Conservation (phyloP, 2,888 invertebrate genomes). For the Clitarchus hookeri region DNA sequence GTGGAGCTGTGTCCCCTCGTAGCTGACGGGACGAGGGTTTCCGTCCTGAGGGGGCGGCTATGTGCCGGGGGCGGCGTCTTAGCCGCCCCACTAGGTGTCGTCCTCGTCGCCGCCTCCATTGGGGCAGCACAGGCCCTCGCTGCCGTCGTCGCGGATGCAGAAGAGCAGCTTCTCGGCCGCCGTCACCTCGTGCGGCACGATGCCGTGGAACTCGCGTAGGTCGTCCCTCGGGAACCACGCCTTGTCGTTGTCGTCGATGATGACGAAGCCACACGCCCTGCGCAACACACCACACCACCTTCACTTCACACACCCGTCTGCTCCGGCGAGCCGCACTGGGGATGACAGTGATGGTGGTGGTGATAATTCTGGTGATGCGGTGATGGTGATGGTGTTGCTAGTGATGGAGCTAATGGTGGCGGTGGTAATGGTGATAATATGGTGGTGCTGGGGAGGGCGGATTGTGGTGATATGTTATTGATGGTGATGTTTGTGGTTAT, state of each 20-base stretch:
- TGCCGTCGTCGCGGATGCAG: slow-evolving; percentile 82
- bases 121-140: slow-evolving; percentile 81
- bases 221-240: slow-evolving; percentile 93
- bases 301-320: too few species aligned
- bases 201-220: slow-evolving; percentile 85
- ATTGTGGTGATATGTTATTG: too few species aligned
- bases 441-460: too few species aligned
- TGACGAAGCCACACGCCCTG: slow-evolving; percentile 76
- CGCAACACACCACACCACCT: neutral
- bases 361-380: too few species aligned
- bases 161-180: slow-evolving; percentile 77
- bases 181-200: slow-evolving; percentile 81
- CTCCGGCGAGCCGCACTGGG: too few species aligned
- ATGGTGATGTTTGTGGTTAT: too few species aligned
- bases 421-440: too few species aligned
- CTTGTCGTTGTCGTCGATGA: slow-evolving; percentile 86
- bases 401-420: too few species aligned
- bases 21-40: too few species aligned
- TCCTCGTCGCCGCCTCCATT: slow-evolving; percentile 64
- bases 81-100: slow-evolving; percentile 44
- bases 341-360: too few species aligned
- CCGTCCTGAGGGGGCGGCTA: too few species aligned
- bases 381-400: too few species aligned
- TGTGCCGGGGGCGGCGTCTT: neutral
- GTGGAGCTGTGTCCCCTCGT: neutral